Percentiles rank a stretch among this genome's conserved stretches.
phyloP scores from a whole-genome alignment of 2,113 vertebrate genomes.

The Plotosus lineatus region DNA sequence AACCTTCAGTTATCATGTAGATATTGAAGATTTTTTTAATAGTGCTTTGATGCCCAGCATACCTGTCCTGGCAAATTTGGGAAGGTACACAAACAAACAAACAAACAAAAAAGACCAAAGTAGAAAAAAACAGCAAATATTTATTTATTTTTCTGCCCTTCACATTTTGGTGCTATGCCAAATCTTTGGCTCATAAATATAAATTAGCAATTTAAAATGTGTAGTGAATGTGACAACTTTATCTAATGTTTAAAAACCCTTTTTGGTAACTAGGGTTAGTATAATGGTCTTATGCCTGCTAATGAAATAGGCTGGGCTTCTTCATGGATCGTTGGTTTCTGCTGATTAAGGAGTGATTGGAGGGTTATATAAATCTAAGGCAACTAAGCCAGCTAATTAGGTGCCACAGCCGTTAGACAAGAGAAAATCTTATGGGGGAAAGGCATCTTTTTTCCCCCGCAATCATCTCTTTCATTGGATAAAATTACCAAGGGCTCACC shows the following conservation, averaged over 20 bases:
- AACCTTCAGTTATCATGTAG: neutral
- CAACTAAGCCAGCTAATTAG: conserved; percentile 72
- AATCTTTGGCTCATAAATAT: conserved; percentile 63
- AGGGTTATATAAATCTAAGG: conserved; percentile 72
- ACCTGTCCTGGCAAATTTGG: neutral
- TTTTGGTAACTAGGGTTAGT: conserved; percentile 57
- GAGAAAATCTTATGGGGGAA: conserved; percentile 61
- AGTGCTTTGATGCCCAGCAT: neutral
- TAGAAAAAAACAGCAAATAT: neutral
- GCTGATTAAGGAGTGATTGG: conserved; percentile 69
- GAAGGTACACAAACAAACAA: neutral
- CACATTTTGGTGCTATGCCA: conserved; percentile 46
- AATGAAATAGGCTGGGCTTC: conserved; percentile 68
- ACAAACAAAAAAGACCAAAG: neutral
- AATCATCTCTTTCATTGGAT: conserved; percentile 56
- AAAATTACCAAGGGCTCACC: conserved; percentile 47
- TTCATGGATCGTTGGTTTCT: conserved; percentile 66
- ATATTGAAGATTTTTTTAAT: neutral
- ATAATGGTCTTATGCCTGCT: conserved; percentile 59
- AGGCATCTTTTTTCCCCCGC: conserved; percentile 60
- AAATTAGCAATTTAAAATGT: conserved; percentile 64
- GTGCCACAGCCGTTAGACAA: conserved; percentile 63
- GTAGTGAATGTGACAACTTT: conserved; percentile 63
- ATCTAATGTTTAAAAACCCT: conserved; percentile 61
- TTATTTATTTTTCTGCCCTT: conserved; percentile 39